Percentiles rank a stretch among this genome's conserved stretches.
Conservation (phyloP, 2,113 vertebrate genomes). For the Antechinus stuartii region DNA sequence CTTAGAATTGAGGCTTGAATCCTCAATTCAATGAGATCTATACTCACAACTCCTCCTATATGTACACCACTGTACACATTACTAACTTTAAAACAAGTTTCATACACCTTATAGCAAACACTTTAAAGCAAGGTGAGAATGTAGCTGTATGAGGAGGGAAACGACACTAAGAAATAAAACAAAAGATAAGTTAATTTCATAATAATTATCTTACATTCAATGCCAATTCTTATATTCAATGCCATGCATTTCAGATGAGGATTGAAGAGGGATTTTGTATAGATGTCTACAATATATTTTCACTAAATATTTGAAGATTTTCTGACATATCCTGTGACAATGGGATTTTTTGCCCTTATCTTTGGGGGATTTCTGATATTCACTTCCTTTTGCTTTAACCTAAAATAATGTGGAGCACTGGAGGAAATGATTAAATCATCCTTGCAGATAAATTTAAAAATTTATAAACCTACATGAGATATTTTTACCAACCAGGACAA, state of each 20-base stretch:
- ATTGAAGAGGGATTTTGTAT: not conserved
- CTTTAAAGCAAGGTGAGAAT: not conserved
- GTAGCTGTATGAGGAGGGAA: constrained; percentile 7
- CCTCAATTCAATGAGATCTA: not conserved
- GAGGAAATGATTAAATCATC: not conserved
- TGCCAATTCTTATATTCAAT: not conserved
- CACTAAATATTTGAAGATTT: not conserved
- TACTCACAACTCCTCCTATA: not conserved
- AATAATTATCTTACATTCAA: not conserved
- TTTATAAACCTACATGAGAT: not conserved
- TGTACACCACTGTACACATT: not conserved
- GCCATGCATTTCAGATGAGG: not conserved
- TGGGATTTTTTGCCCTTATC: not conserved
- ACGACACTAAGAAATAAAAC: not conserved
- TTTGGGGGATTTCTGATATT: not conserved
- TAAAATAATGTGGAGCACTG: not conserved
- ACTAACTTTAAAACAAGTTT: not conserved
- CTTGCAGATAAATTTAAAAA: not conserved
- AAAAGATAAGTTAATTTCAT: not conserved
- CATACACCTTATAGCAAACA: not conserved
- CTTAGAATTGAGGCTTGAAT: not conserved
- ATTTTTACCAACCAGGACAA: not conserved
- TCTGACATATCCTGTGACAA: not conserved
- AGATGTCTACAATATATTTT: not conserved
- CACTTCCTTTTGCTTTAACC: constrained; percentile 23